Percentiles rank a stretch among this genome's conserved stretches.
phyloP scores from a whole-genome alignment of 2,113 vertebrate species.

The Rhizomys pruinosus region DNA sequence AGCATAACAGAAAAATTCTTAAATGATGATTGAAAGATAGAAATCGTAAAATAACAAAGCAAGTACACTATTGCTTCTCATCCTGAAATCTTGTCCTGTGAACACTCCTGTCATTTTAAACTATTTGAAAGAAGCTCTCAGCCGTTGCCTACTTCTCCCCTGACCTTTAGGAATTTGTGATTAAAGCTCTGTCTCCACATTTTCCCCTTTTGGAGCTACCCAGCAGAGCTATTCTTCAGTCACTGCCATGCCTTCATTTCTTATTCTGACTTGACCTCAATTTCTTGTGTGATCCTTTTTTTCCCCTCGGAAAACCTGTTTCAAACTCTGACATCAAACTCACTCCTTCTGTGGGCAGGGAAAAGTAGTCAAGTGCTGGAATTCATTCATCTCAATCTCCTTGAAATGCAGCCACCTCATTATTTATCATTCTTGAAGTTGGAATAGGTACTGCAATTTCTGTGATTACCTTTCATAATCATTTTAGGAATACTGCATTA shows the following conservation, averaged over 20 bases:
- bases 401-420: neutral
- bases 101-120: conserved; percentile 40
- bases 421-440: neutral
- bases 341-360: conserved; percentile 51
- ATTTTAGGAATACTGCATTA: conserved; percentile 19
- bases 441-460: neutral
- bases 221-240: conserved; percentile 30
- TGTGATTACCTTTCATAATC: neutral
- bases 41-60: conserved; percentile 22
- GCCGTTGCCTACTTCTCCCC: conserved; percentile 38
- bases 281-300: conserved; percentile 47
- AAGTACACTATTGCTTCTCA: neutral
- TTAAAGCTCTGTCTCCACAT: conserved; percentile 47
- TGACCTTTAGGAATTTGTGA: conserved; percentile 45
- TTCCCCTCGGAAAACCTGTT: conserved; percentile 35
- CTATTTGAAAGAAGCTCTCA: conserved; percentile 9
- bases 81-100: neutral
- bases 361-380: conserved; percentile 10
- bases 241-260: neutral
- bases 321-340: conserved; percentile 16
- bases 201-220: conserved; percentile 52
- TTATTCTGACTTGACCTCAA: conserved; percentile 44
- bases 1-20: neutral
- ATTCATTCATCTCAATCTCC: neutral
- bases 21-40: neutral